Base-by-base conservation (phyloP, 2,888 invertebrate genomes). In the Cantharis flavilabris region DNA sequence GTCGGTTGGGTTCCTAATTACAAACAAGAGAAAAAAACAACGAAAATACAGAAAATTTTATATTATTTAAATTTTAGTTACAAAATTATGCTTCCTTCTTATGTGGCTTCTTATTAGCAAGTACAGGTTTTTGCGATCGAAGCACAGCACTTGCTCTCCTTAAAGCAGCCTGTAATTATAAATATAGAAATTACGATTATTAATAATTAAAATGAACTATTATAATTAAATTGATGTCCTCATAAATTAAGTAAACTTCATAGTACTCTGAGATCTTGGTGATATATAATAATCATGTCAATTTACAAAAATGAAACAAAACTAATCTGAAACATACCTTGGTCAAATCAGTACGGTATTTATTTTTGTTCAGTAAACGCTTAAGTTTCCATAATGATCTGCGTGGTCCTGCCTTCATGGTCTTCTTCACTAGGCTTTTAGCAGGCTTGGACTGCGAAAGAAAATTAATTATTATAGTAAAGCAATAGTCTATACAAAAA, bases 71-170 rank as follows among this genome's bases (percentile, higher is more conserved):
- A 49, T 49, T 49, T 49, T n/a, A 77, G 73, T 72, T 76, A 81
- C 72, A 81, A 79, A 81, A 81, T 94, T 94, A 96, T 91, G 96
- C 96, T 81, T 94, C 88, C 90, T 96, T 96, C 89, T 96, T 95
- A 71, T 93, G 89, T 88, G 93, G 93, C 67, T 92, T 91, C 89
- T 96, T 96, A 90, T 96, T 97, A 82, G 92, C 92, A 84, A 94
- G 94, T 82, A 94, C 91, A 76, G 96, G 95, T 89, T 96, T 95
- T 89, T 98, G 98, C 74, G 98, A 97, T 83, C 95, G 93, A 80
- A 98, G 90, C 84, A 98, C 94, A 82, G 98, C 98, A 85, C 97
- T 97, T 72, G 98, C 98, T 86, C 97, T 94, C 79, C 98, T 94
- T 75, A 98, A 91, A 72, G 98, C 97, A 87, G 94, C 95, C 95